Evolutionary conservation across 2,888 invertebrate species (phyloP).

Genomic region (Megaustenia siamemsis): DNA sequence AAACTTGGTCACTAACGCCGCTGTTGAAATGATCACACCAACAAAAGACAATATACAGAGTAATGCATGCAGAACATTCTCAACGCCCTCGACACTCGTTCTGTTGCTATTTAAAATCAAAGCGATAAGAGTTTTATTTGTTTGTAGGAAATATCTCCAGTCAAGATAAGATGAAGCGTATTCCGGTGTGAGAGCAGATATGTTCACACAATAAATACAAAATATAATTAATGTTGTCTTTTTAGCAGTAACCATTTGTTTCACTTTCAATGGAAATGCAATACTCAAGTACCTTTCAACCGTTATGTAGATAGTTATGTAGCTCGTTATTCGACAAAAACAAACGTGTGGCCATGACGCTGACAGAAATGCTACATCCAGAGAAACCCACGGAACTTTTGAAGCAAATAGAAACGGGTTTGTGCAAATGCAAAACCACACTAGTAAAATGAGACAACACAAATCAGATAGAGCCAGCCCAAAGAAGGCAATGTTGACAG

Average conservation of each 20-base stretch:
- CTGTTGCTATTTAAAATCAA: slow-evolving; percentile 4
- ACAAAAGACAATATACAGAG: not conserved
- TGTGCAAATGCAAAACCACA: not conserved
- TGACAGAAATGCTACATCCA: not conserved
- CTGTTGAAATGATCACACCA: slow-evolving; percentile 13
- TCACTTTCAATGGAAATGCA: slow-evolving; percentile 20
- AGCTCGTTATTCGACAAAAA: slow-evolving; percentile 13
- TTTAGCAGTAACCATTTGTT: not conserved
- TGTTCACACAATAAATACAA: not conserved
- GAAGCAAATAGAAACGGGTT: not conserved
- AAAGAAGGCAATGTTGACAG: slow-evolving; percentile 17
- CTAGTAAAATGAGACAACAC: not conserved
- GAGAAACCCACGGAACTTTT: not conserved
- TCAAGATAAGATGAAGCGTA: slow-evolving; percentile 7
- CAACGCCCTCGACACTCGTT: not conserved
- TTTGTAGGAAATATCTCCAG: not conserved
- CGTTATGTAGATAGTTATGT: slow-evolving; percentile 21
- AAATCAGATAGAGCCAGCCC: slow-evolving; percentile 18
- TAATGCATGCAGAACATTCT: not conserved
- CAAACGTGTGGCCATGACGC: slow-evolving; percentile 13
- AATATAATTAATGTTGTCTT: not conserved
- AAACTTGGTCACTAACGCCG: not conserved
- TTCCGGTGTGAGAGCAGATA: not conserved
- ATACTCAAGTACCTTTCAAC: not conserved
- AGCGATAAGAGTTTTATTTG: not conserved